Base-by-base conservation (phyloP, 2,888 invertebrate genomes). In the Digitonthophagus gazella region DNA sequence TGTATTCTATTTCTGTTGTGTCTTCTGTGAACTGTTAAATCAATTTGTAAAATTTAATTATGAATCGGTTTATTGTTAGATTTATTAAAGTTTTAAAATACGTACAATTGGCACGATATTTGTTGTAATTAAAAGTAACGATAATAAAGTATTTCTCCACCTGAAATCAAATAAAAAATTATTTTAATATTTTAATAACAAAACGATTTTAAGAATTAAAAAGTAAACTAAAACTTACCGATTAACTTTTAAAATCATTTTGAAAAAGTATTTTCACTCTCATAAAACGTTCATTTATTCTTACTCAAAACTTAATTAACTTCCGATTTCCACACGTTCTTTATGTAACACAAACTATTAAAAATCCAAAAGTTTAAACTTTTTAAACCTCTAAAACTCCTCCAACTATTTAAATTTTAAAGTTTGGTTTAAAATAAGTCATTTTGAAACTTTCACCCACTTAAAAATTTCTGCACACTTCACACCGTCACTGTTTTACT, bases 1-100 rank as follows among this genome's bases (percentile, higher is more conserved):
- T 83, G 71, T 80, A 81, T 69, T 81, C 80, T 69, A 83, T 76
- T 73, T 80, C 77, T 22, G 82, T 81, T 65, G 78, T 78, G 28
- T 78, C 77, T 70, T 81, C 80, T 14, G n/a, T n/a, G n/a, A n/a
- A n/a, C n/a, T n/a, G n/a, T n/a, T n/a, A n/a, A n/a, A n/a, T n/a
- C n/a, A n/a, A n/a, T n/a, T n/a, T n/a, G n/a, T n/a, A n/a, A n/a
- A 55, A 55, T 55, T 55, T 15, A 55, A 55, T 14, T 14, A 2
- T 55, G 3, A 3, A 55, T 14, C 5, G n/a, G 2, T 4, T n/a
- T n/a, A n/a, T n/a, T n/a, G n/a, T n/a, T n/a, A n/a, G n/a, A n/a
- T n/a, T n/a, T 14, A 22, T 11, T 20, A 64, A 64, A 64, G 15
- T 18, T 18, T 14, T 14, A 58, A 18, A 66, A 20, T 15, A 66